phyloP scores from a whole-genome alignment of 2,888 invertebrate species.

The Latrodectus elegans region DNA sequence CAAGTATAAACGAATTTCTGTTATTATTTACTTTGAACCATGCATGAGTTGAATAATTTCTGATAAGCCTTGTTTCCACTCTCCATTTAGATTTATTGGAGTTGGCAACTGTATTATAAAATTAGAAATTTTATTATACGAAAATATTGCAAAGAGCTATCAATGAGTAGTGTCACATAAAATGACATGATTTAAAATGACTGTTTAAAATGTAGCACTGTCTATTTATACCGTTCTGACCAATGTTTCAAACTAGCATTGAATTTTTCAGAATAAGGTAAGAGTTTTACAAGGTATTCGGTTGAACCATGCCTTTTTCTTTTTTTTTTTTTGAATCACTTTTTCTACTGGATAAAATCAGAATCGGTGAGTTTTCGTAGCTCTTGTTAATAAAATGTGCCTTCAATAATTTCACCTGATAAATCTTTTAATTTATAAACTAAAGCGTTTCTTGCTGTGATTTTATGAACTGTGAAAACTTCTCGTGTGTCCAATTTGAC shows the following conservation, averaged over 20 bases:
- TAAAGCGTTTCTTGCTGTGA: too few relatives aligned
- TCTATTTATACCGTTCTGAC: neutral
- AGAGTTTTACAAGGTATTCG: neutral
- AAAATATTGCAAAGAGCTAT: neutral
- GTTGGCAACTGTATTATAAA: constrained; percentile 71
- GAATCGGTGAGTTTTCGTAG: too few relatives aligned
- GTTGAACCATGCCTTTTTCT: neutral
- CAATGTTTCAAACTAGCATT: neutral
- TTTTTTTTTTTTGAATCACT: too few relatives aligned
- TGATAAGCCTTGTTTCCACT: constrained; percentile 71
- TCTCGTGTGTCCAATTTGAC: too few relatives aligned
- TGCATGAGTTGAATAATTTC: constrained; percentile 68
- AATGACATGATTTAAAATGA: too few relatives aligned
- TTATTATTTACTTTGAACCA: constrained; percentile 6
- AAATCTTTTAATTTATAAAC: too few relatives aligned
- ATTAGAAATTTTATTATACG: constrained; percentile 70
- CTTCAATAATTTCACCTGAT: too few relatives aligned
- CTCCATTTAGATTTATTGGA: constrained; percentile 69
- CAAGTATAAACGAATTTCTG: constrained; percentile 5
- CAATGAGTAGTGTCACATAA: too few relatives aligned
- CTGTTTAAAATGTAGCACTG: too few relatives aligned
- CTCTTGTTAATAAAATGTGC: too few relatives aligned
- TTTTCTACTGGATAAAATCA: too few relatives aligned
- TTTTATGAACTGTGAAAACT: too few relatives aligned
- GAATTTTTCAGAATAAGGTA: constrained; percentile 15